These are phyloP conservation scores for Sminthurides bifidus DNA, from an alignment of 1,140 invertebrate genomes.

Conservation along the genomic window DNA sequence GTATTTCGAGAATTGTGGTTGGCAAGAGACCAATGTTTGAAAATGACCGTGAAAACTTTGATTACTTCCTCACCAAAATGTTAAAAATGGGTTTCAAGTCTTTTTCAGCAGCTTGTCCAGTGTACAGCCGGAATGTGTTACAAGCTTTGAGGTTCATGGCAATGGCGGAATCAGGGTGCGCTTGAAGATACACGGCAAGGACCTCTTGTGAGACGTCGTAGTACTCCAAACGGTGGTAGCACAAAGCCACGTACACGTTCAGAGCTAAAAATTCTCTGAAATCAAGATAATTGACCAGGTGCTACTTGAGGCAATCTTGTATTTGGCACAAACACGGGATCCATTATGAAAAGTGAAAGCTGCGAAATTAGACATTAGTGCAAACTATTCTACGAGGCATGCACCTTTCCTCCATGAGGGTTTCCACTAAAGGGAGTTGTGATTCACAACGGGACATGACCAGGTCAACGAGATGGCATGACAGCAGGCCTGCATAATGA, in stretches of 20 bases:
- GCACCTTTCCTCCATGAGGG: conserved; percentile 15
- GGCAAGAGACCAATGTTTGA: no score
- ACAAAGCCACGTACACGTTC: conserved; percentile 93
- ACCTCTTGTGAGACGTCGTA: conserved; percentile 89
- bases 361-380: neutral
- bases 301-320: neutral
- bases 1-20: no score
- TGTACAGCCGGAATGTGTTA: conserved; percentile 78
- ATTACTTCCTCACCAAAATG: conserved; percentile 26
- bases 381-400: neutral
- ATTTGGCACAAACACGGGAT: neutral
- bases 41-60: neutral
- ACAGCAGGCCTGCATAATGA: conserved; percentile 5
- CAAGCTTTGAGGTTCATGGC: conserved; percentile 91
- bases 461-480: conserved; percentile 16
- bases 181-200: conserved; percentile 79
- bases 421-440: conserved; percentile 14
- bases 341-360: neutral
- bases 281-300: conserved; percentile 25
- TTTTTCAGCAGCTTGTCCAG: conserved; percentile 82
- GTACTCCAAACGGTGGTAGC: conserved; percentile 95
- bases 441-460: conserved; percentile 12
- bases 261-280: conserved; percentile 79
- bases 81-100: conserved; percentile 62
- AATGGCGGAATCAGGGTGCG: conserved; percentile 84